These are phyloP conservation scores for Stomorhina lunata DNA, from an alignment of 2,888 invertebrate genomes.

Conservation along the genomic window DNA sequence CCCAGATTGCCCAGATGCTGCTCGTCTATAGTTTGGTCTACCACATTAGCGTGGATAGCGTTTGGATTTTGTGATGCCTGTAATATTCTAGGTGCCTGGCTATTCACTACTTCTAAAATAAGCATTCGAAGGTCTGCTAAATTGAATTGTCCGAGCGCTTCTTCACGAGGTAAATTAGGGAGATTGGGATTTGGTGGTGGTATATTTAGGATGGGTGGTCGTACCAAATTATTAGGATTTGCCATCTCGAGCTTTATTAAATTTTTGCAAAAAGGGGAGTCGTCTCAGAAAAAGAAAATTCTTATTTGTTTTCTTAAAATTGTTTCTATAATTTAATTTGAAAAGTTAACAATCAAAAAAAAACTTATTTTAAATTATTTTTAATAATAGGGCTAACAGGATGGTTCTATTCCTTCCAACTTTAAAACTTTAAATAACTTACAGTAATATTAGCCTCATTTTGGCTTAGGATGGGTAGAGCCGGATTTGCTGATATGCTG, in stretches of 20 bases:
- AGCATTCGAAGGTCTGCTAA: conserved; percentile 5
- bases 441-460: too few relatives aligned
- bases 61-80: conserved; percentile 36
- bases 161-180: conserved; percentile 1
- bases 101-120: conserved; percentile 4
- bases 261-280: background rate
- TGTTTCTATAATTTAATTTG: background rate
- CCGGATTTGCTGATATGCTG: too few relatives aligned
- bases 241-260: conserved; percentile 8
- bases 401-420: too few relatives aligned
- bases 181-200: conserved; percentile 9
- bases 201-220: conserved; percentile 18
- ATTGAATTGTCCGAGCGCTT: conserved; percentile 10
- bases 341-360: background rate
- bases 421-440: too few relatives aligned
- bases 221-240: conserved; percentile 22
- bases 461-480: too few relatives aligned
- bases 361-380: background rate
- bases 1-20: background rate
- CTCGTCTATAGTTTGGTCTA: background rate
- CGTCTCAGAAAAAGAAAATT: background rate
- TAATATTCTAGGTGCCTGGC: background rate
- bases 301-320: background rate
- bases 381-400: background rate
- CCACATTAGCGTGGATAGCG: background rate